Evolutionary conservation across 1,140 invertebrate genomes (phyloP), one percentile per base, ranked within the genome.

Genomic region (Agrypnia vestita): DNA sequence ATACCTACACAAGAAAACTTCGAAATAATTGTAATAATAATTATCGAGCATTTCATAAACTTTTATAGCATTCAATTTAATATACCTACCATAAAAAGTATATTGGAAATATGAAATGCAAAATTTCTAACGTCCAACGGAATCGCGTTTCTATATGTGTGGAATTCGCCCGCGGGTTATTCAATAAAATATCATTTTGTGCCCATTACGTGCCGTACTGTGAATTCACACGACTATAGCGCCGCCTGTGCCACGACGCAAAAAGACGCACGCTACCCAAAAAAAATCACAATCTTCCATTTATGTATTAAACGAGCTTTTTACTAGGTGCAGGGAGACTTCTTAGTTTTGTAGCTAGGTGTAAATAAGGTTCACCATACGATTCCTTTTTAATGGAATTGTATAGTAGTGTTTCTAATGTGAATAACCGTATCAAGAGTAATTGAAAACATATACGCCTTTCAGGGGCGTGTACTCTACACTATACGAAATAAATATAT

Each of bases 61-160:
- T n/a, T n/a, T n/a, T n/a, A n/a, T n/a, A n/a, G n/a, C n/a, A n/a
- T n/a, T n/a, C n/a, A n/a, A n/a, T n/a, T n/a, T n/a, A n/a, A n/a
- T n/a, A n/a, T n/a, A 35, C 25, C 1, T 6, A 35, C n/a, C 7
- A 56, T 56, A 56, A 56, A 56, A 15, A 56, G 17, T 13, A 13
- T 56, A 17, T 62, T 62, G 8, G 59, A 62, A 62, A 25, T 25
- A 15, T 19, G 59, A 62, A 62, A 62, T 13, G 59, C 25, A 12
- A 62, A 25, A 62, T 62, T 62, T 12, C 19, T 19, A 62, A 62
- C 10, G 21, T 15, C 12, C 59, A 35, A 62, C 7, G 25, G 4
- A 11, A 11, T 21, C 21, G 21, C 59, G 8, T 51, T 19, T 62
- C 25, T 21, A 62, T n/a, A n/a, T 25, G 19, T 12, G 19, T 21